Evolutionary conservation across 2,888 invertebrate species (phyloP), one percentile per base, ranked within the genome.

Genomic region (Athetis lepigone): DNA sequence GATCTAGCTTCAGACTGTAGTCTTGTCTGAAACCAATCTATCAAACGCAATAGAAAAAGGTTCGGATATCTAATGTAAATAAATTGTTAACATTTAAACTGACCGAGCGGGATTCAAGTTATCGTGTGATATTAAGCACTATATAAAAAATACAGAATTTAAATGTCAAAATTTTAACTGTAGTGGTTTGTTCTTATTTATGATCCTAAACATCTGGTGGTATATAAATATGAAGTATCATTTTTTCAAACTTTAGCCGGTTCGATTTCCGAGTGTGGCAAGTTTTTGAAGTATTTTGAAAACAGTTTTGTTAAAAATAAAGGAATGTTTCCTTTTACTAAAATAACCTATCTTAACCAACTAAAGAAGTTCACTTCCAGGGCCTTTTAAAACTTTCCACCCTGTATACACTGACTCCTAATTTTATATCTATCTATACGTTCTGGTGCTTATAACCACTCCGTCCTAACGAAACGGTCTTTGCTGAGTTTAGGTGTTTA

Each of bases 401-500:
- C n/a, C n/a, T n/a, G n/a, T n/a, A n/a, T n/a, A n/a, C n/a, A n/a
- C n/a, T n/a, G n/a, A n/a, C n/a, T n/a, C 33, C 13, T 33, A 4
- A 33, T 33, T 13, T 13, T 33, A 13, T 33, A 33, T 33, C 13
- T 33, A 33, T 33, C 4, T 33, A 13, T 33, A 33, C 13, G 13
- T 33, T 4, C 3, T 13, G 64, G 25, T 40, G 52, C n/a, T 18
- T 61, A 37, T 29, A 45, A 33, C 45, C 43, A 72, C 52, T 71
- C 64, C 49, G 23, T 37, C 39, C 49, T 46, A 66, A 70, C 51
- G 45, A 68, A 64, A 65, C 73, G 42, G 52, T 36, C 56, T 70
- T 70, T 29, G 23, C 45, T 62, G 61, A 63, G 58, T 74, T 75
- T 78, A 70, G 63, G 51, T 73, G 75, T 79, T 80, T 75, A 80